Conservation (phyloP, 2,888 invertebrate species). For the Drosophila cracens region DNA sequence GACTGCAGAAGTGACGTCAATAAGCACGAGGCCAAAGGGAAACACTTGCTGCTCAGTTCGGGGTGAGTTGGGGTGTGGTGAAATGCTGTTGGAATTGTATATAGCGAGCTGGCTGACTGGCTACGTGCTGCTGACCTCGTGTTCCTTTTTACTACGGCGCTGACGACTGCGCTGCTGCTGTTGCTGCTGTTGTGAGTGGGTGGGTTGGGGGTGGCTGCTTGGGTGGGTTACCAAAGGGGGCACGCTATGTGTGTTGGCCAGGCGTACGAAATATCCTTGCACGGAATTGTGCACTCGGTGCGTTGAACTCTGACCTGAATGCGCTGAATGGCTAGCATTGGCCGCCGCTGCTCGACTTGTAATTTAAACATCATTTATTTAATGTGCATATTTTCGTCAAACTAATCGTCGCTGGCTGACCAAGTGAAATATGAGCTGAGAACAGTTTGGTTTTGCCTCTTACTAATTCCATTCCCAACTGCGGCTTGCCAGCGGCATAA, state of each 20-base stretch:
- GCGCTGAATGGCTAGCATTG: slow-evolving; percentile 23
- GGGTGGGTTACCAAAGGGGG: background rate
- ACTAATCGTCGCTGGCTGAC: slow-evolving; percentile 55
- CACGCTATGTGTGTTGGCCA: slow-evolving; percentile 32
- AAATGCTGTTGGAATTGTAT: background rate
- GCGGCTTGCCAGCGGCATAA: slow-evolving; percentile 24
- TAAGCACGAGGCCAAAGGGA: slow-evolving; percentile 80
- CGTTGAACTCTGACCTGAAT: slow-evolving; percentile 77
- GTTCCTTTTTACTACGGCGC: slow-evolving; percentile 67
- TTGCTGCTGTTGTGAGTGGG: background rate
- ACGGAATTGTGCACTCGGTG: slow-evolving; percentile 22
- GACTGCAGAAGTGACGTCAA: slow-evolving; percentile 78
- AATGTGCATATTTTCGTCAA: slow-evolving; percentile 57
- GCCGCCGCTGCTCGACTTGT: slow-evolving; percentile 43
- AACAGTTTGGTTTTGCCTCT: slow-evolving; percentile 13
- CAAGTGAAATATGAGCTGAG: slow-evolving; percentile 30
- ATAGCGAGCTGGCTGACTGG: slow-evolving; percentile 3
- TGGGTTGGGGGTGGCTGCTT: background rate
- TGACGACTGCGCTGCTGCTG: slow-evolving; percentile 5
- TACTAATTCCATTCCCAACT: slow-evolving; percentile 29
- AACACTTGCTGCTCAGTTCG: slow-evolving; percentile 21
- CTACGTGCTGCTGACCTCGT: slow-evolving; percentile 74
- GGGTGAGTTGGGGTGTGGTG: slow-evolving; percentile 2
- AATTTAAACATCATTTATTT: slow-evolving; percentile 71
- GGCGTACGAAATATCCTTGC: slow-evolving; percentile 71